Percentiles rank a stretch among this genome's conserved stretches.
phyloP scores from a whole-genome alignment of 2,113 vertebrate genomes.

The Telmatochromis brichardi region DNA sequence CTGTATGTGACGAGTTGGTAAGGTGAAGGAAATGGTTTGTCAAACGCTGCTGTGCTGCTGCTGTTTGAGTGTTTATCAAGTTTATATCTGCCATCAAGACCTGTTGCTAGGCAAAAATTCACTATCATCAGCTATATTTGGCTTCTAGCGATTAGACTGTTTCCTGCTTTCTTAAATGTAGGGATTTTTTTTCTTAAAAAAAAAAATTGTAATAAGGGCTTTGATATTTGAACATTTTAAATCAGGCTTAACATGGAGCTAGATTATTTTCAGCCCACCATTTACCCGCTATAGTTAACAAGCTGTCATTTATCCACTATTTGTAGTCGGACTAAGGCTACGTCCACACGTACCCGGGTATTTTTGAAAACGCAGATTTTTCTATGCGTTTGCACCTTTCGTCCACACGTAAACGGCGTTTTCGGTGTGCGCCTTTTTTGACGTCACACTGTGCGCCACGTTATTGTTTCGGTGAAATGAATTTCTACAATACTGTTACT shows the following conservation, averaged over 20 bases:
- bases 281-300: not conserved
- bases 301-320: not conserved
- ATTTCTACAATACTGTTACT: too few species aligned
- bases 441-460: too few species aligned
- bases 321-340: not conserved
- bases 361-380: too few species aligned
- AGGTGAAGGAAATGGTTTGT: not conserved
- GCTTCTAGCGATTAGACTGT: not conserved
- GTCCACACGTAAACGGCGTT: too few species aligned
- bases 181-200: not conserved
- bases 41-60: not conserved
- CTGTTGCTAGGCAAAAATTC: not conserved
- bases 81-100: not conserved
- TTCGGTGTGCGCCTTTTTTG: too few species aligned
- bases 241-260: not conserved
- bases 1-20: not conserved
- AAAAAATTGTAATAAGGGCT: not conserved
- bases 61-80: not conserved
- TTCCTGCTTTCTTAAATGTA: not conserved
- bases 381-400: too few species aligned
- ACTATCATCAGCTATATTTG: not conserved
- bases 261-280: too few species aligned
- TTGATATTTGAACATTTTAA: not conserved
- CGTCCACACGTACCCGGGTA: too few species aligned
- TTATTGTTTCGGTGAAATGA: too few species aligned